A percentile compares a stretch with the other conserved stretches of the same genome.
These are phyloP conservation scores for Muschampia staudingeri DNA, from an alignment of 2,888 invertebrate genomes.

Conservation along the genomic window DNA sequence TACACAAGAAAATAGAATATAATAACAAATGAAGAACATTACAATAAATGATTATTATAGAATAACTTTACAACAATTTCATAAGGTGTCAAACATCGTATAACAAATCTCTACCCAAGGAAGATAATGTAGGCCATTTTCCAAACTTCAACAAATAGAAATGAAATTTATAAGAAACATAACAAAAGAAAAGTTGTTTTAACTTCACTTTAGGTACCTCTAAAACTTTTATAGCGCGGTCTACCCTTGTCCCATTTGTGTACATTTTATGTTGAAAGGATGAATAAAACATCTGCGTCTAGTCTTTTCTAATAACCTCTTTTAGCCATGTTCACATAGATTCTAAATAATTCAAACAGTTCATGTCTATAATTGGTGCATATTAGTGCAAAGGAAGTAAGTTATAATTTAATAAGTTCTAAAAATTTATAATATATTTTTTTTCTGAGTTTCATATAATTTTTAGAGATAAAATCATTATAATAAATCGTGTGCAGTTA, in stretches of 20 bases:
- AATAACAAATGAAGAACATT: too few species aligned
- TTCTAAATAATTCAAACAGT: not conserved
- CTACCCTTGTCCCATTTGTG: conserved; percentile 47
- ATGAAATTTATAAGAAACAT: conserved; percentile 36
- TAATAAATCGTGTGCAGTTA: too few species aligned
- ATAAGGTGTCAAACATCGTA: not conserved
- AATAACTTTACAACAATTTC: too few species aligned
- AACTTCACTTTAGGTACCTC: conserved; percentile 27
- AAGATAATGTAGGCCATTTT: not conserved
- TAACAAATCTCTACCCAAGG: not conserved
- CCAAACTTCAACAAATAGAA: conserved; percentile 11
- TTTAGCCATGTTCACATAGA: conserved; percentile 18
- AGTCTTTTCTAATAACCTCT: conserved; percentile 31
- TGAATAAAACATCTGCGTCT: conserved; percentile 44
- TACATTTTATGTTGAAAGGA: conserved; percentile 49
- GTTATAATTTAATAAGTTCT: too few species aligned
- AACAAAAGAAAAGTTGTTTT: conserved; percentile 49
- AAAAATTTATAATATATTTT: too few species aligned
- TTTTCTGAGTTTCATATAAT: too few species aligned
- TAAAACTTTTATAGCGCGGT: conserved; percentile 47
- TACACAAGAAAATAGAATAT: too few species aligned
- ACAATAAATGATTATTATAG: not conserved
- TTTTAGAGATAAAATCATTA: too few species aligned
- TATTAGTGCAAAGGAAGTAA: too few species aligned
- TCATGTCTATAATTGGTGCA: too few species aligned